phyloP scores from a whole-genome alignment of 2,888 invertebrate genomes.

The Dinocampus coccinellae region DNA sequence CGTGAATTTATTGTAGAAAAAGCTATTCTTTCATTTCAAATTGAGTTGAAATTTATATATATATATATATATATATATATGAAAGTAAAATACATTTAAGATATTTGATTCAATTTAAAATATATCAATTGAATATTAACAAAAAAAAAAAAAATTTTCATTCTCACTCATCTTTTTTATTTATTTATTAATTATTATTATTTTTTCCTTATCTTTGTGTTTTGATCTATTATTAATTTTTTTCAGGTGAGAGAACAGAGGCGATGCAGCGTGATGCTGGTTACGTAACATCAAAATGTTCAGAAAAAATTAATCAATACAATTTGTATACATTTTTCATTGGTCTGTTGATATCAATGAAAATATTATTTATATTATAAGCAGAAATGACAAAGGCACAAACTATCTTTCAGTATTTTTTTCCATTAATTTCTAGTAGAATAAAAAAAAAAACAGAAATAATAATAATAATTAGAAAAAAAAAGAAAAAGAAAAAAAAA shows the following conservation, averaged over 20 bases:
- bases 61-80: not conserved
- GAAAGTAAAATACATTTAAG: not conserved
- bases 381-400: not conserved
- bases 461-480: too few relatives aligned
- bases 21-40: not conserved
- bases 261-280: conserved; percentile 77
- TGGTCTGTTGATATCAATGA: conserved; percentile 59
- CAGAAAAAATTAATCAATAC: conserved; percentile 45
- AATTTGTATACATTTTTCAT: conserved; percentile 54
- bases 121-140: not conserved
- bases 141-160: too few relatives aligned
- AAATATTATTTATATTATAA: conserved; percentile 28
- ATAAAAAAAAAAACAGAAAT: too few relatives aligned
- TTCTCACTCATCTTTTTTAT: too few relatives aligned
- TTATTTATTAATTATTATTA: too few relatives aligned
- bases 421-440: too few relatives aligned
- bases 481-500: too few relatives aligned
- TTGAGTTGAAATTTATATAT: not conserved
- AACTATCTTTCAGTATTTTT: not conserved
- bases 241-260: conserved; percentile 73
- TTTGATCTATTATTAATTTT: conserved; percentile 47
- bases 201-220: not conserved
- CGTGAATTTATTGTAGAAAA: not conserved
- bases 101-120: not conserved
- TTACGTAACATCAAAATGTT: conserved; percentile 52